Evolutionary conservation across 2,113 vertebrate species (phyloP).

Genomic region (Spea bombifrons): DNA sequence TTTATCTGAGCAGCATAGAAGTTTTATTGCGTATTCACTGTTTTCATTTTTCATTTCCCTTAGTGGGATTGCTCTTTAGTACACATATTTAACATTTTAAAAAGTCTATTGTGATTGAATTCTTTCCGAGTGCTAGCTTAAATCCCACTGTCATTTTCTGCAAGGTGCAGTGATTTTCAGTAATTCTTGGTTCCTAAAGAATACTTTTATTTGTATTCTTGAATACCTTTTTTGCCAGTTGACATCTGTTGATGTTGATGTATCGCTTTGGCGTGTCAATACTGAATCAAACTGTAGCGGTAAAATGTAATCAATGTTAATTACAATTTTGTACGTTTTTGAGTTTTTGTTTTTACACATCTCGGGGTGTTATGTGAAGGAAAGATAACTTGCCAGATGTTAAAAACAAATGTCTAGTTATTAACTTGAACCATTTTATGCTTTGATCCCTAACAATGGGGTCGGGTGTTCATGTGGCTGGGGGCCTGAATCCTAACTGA

Average conservation of each 20-base stretch:
- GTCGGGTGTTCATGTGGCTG: no score
- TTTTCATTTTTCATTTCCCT: constrained; percentile 42
- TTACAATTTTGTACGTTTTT: no score
- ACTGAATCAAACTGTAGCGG: no score
- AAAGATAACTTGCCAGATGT: no score
- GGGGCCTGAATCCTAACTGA: no score
- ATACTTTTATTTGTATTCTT: neutral
- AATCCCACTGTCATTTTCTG: constrained; percentile 19
- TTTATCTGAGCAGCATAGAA: constrained; percentile 39
- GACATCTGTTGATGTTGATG: neutral
- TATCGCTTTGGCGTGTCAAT: no score
- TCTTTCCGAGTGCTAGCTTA: constrained; percentile 31
- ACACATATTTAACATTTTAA: constrained; percentile 45
- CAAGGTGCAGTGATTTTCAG: neutral
- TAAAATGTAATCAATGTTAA: no score
- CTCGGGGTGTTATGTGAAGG: no score
- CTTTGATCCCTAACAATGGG: no score
- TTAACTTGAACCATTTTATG: no score
- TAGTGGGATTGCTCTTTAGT: constrained; percentile 45
- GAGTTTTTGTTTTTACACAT: no score
- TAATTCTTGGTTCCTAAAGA: neutral
- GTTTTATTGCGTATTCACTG: constrained; percentile 45
- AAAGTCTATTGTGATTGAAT: constrained; percentile 35
- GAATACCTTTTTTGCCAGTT: neutral
- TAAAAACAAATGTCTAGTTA: no score